Conservation (phyloP, 1,140 invertebrate species). For the Oryzaephilus surinamensis region DNA sequence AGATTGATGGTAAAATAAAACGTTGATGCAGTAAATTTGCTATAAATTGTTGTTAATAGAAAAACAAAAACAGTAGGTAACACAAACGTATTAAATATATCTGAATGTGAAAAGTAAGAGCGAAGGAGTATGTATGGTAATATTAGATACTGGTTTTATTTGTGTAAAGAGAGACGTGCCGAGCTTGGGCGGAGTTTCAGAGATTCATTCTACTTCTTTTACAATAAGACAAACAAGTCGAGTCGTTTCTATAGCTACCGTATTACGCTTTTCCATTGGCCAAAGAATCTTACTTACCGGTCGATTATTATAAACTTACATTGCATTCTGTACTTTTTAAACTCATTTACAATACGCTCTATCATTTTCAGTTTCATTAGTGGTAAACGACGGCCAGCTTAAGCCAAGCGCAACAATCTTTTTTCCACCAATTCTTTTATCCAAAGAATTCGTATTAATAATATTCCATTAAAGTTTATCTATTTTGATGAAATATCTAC, state of each 20-base stretch:
- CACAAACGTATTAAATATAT: no score
- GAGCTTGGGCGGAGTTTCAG: slow-evolving; percentile 20
- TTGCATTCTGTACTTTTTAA: no score
- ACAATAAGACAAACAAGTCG: slow-evolving; percentile 30
- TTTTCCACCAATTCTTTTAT: no score
- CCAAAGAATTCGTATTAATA: no score
- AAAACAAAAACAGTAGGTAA: no score
- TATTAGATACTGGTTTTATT: slow-evolving; percentile 8
- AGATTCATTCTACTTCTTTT: slow-evolving; percentile 26
- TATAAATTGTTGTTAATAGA: no score
- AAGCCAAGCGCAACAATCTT: neutral
- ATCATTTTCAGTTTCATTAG: no score
- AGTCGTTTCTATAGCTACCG: slow-evolving; percentile 32
- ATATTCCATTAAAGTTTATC: no score
- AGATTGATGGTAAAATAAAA: no score
- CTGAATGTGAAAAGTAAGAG: slow-evolving; percentile 13
- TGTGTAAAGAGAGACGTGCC: slow-evolving; percentile 20
- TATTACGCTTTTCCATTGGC: slow-evolving; percentile 28
- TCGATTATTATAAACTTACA: slow-evolving; percentile 32
- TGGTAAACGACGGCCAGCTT: neutral
- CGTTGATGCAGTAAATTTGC: no score
- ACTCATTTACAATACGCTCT: no score
- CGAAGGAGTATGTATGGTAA: slow-evolving; percentile 11
- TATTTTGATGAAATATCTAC: no score
- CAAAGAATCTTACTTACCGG: slow-evolving; percentile 16